Evolutionary conservation across 2,113 vertebrate species (phyloP).

Genomic region (Euleptes europaea): DNA sequence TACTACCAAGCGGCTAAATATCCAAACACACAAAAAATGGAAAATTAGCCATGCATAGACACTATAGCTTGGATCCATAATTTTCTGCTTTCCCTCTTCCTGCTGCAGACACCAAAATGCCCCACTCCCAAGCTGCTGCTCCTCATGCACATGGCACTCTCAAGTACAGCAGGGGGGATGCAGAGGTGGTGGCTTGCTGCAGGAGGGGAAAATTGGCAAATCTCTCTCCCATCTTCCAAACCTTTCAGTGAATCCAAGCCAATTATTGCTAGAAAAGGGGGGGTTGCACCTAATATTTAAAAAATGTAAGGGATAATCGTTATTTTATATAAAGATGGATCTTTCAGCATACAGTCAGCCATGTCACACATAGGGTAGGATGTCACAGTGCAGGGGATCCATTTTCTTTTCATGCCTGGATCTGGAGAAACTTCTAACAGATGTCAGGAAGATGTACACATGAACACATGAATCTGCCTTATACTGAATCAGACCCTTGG

Average conservation of each 20-base stretch:
- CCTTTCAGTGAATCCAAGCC: no score
- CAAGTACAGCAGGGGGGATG: no score
- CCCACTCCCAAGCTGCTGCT: no score
- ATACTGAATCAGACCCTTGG: no score
- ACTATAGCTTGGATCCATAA: not conserved
- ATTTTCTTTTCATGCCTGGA: not conserved
- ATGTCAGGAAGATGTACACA: not conserved
- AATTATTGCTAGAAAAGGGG: not conserved
- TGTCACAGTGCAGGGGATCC: not conserved
- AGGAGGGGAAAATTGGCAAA: no score
- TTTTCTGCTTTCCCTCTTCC: no score
- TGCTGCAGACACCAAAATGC: no score
- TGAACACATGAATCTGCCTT: no score
- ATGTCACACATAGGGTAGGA: not conserved
- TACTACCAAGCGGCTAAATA: not conserved
- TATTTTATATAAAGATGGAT: no score
- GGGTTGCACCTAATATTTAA: not conserved
- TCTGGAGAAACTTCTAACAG: not conserved
- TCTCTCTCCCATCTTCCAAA: no score
- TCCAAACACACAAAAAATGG: not conserved
- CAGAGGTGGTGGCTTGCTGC: no score
- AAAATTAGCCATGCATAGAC: not conserved
- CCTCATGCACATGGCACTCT: no score
- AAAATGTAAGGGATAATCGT: not conserved
- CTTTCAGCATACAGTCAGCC: not conserved